Evolutionary conservation across 2,113 vertebrate genomes (phyloP).

Genomic region (Varanus komodoensis): DNA sequence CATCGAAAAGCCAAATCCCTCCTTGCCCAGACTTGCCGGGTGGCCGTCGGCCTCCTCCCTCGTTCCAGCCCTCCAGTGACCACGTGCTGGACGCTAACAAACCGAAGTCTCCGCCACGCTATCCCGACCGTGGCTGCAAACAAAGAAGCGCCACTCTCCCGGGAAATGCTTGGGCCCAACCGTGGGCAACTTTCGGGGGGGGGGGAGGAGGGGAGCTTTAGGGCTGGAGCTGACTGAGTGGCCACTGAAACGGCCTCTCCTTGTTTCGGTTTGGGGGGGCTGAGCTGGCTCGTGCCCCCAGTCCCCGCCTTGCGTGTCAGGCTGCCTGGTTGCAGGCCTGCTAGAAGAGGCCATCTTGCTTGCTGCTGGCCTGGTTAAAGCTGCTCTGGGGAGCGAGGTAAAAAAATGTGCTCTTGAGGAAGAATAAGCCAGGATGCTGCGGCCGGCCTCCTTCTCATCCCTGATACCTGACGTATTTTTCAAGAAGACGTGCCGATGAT

Average conservation of each 20-base stretch:
- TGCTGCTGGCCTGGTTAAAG: background rate
- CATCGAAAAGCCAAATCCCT: background rate
- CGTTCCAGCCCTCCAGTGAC: no score
- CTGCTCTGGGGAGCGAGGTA: background rate
- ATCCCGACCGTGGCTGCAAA: background rate
- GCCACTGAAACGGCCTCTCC: background rate
- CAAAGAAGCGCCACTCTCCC: background rate
- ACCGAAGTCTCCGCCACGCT: background rate
- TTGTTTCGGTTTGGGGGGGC: no score
- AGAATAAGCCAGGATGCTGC: background rate
- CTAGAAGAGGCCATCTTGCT: no score
- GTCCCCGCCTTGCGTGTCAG: background rate
- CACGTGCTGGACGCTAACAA: background rate
- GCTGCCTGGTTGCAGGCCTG: no score
- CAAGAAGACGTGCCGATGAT: background rate
- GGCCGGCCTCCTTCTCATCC: background rate
- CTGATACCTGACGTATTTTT: background rate
- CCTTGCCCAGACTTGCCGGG: background rate
- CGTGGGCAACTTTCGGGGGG: background rate
- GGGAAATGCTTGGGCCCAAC: background rate
- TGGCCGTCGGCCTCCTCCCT: background rate
- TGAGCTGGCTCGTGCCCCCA: no score
- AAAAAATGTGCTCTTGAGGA: no score
- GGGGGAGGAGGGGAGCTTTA: background rate
- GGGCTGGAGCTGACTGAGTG: no score